phyloP scores from a whole-genome alignment of 92 coral and sea anemone species.

The Pocillopora meandrina region DNA sequence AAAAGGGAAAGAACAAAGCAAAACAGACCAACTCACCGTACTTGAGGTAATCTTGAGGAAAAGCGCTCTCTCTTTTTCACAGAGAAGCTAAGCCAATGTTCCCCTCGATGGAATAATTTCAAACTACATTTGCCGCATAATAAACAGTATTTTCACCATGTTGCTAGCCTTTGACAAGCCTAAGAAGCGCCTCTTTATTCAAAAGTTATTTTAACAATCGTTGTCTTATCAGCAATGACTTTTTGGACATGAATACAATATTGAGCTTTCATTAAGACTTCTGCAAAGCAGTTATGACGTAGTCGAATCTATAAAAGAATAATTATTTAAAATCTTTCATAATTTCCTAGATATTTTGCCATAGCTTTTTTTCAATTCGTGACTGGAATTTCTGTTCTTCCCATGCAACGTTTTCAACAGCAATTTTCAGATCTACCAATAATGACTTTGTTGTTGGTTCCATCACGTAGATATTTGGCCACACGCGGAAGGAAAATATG shows the following conservation, averaged over 20 bases:
- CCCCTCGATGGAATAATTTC: background rate
- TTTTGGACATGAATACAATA: slow-evolving; percentile 21
- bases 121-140: background rate
- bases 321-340: too few species aligned
- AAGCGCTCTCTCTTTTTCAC: background rate
- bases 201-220: background rate
- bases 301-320: background rate
- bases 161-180: slow-evolving; percentile 9
- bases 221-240: slow-evolving; percentile 1
- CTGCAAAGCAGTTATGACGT: slow-evolving; percentile 20
- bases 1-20: too few species aligned
- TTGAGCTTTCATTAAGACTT: background rate
- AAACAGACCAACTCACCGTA: background rate
- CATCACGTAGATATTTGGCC: too few species aligned
- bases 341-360: too few species aligned
- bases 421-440: too few species aligned
- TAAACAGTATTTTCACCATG: background rate
- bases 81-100: background rate
- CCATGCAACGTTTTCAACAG: too few species aligned
- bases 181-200: slow-evolving; percentile 2
- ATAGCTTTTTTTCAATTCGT: too few species aligned
- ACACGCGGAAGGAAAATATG: too few species aligned
- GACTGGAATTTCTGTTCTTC: too few species aligned
- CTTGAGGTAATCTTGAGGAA: too few species aligned
- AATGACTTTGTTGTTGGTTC: too few species aligned